Percentiles rank a stretch among this genome's conserved stretches.
Conservation (phyloP, 2,797 vertebrate species). For the Lemur catta region DNA sequence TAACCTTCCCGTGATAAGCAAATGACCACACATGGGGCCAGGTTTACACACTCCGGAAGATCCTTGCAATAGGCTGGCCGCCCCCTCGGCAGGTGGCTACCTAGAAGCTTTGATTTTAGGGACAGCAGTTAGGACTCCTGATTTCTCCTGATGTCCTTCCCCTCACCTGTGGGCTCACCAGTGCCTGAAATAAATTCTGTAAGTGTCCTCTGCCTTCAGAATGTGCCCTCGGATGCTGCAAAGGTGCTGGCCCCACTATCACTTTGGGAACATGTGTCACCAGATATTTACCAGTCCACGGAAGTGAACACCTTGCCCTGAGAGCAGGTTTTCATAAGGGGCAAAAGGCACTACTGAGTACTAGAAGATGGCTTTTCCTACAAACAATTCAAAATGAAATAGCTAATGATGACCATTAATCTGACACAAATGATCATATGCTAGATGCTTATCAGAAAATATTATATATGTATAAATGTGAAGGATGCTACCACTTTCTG, state of each 20-base stretch:
- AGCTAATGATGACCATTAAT: background rate
- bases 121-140: background rate
- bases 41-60: background rate
- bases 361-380: background rate
- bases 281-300: background rate
- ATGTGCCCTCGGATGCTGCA: background rate
- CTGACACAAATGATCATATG: background rate
- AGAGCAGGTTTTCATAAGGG: background rate
- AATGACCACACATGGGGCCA: background rate
- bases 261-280: background rate
- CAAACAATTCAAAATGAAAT: conserved; percentile 5
- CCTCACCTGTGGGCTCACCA: background rate
- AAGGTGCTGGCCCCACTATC: background rate
- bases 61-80: background rate
- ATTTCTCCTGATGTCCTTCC: background rate
- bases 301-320: background rate
- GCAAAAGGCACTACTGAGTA: background rate
- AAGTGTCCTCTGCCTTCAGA: background rate
- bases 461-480: background rate
- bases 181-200: background rate
- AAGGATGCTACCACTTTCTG: background rate
- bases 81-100: background rate
- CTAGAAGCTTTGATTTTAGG: background rate
- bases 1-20: background rate
- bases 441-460: background rate